Percentiles rank a stretch among this genome's conserved stretches.
phyloP scores from a whole-genome alignment of 2,888 invertebrate genomes.

The Apamea sordens region DNA sequence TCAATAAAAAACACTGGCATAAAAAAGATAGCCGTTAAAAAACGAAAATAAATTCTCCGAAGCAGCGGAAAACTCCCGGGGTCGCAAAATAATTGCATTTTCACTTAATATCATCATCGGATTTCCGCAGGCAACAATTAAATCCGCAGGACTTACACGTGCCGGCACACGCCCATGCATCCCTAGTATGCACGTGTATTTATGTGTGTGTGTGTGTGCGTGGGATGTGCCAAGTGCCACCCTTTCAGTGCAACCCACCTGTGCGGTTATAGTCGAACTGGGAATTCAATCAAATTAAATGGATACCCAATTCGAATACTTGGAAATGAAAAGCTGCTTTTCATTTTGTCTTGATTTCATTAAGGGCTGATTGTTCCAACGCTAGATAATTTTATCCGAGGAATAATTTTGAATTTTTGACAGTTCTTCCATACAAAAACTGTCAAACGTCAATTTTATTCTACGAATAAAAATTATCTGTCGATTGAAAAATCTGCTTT shows the following conservation, averaged over 20 bases:
- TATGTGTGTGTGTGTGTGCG: conserved; percentile 38
- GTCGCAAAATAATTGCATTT: conserved; percentile 53
- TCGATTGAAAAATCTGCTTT: too few species aligned
- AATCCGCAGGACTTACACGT: conserved; percentile 71
- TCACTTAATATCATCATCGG: conserved; percentile 48
- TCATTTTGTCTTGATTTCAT: conserved; percentile 8
- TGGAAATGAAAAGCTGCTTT: background rate
- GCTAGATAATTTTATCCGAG: too few species aligned
- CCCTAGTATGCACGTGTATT: conserved; percentile 33
- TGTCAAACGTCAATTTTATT: too few species aligned
- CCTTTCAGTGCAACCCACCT: conserved; percentile 59
- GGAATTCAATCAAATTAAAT: conserved; percentile 46
- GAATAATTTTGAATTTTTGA: too few species aligned
- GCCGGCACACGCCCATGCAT: conserved; percentile 51
- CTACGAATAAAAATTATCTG: too few species aligned
- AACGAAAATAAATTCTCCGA: background rate
- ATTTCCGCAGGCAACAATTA: conserved; percentile 67
- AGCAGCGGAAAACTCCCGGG: conserved; percentile 17
- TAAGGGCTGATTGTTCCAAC: too few species aligned
- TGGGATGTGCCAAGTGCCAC: conserved; percentile 56
- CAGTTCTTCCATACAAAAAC: too few species aligned
- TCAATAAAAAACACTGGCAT: background rate
- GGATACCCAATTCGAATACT: background rate
- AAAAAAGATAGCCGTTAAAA: background rate
- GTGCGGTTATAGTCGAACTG: conserved; percentile 20